Conservation (phyloP, 2,113 vertebrate species). For the Antechinus stuartii region DNA sequence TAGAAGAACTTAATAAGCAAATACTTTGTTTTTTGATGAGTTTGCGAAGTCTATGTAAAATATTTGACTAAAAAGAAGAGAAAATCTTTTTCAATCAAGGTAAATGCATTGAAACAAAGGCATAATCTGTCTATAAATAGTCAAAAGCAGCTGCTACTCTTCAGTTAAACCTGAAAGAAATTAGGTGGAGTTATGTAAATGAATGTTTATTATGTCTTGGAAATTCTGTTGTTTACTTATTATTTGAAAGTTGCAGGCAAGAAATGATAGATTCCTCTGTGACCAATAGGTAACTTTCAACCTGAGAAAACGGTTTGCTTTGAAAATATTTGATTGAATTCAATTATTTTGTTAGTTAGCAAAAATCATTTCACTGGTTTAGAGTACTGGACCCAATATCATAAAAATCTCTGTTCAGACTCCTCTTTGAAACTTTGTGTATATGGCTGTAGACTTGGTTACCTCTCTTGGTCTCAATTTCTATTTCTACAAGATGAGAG, state of each 20-base stretch:
- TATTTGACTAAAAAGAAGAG: not conserved
- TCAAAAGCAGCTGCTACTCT: not conserved
- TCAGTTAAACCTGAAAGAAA: not conserved
- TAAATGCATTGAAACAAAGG: slow-evolving; percentile 2
- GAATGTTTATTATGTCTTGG: not conserved
- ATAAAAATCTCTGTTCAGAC: not conserved
- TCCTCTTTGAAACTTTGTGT: not conserved
- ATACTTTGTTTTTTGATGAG: not conserved
- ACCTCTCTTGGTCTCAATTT: not conserved
- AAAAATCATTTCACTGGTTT: not conserved
- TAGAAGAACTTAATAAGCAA: not conserved
- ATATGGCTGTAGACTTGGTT: not conserved
- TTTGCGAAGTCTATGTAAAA: not conserved
- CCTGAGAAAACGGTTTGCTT: not conserved
- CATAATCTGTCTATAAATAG: not conserved
- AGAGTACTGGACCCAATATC: not conserved
- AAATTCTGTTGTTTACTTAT: slow-evolving; percentile 5
- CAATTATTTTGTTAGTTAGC: not conserved
- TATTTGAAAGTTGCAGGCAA: not conserved
- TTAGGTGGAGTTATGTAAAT: not conserved
- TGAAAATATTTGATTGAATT: not conserved
- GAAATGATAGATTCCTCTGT: not conserved
- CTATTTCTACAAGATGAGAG: not conserved
- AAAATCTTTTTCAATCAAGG: not conserved
- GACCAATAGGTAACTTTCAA: not conserved